These are phyloP conservation scores for Paguma larvata DNA, from an alignment of 2,797 vertebrate species.

Conservation along the genomic window DNA sequence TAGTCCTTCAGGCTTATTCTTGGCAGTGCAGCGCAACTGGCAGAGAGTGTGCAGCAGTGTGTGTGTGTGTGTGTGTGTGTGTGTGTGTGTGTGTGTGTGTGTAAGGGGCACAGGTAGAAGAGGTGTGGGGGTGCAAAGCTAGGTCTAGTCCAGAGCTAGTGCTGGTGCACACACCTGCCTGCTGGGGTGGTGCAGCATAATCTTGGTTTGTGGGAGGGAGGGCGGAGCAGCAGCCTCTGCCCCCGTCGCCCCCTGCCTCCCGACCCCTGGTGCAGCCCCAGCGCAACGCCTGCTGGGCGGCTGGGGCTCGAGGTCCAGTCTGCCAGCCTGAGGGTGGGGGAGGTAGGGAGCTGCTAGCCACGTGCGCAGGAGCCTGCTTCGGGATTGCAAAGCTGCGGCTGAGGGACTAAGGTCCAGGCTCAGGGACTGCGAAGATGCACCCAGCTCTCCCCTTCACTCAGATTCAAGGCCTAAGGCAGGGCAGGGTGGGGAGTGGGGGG, in stretches of 20 bases:
- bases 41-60: neutral
- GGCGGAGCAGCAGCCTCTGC: fast-evolving
- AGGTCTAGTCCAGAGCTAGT: neutral
- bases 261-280: neutral
- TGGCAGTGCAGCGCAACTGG: neutral
- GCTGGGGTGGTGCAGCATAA: fast-evolving
- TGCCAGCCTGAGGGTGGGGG: neutral
- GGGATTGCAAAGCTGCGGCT: neutral
- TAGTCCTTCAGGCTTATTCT: neutral
- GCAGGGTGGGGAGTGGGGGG: no score
- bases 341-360: neutral
- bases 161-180: fast-evolving
- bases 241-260: fast-evolving
- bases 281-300: neutral
- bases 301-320: fast-evolving
- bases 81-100: neutral
- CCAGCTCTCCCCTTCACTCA: neutral
- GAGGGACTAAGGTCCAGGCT: neutral
- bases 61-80: neutral
- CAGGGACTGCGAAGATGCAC: neutral
- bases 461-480: neutral
- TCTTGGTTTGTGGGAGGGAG: neutral
- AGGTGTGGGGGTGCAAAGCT: neutral
- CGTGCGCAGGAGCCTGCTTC: neutral
- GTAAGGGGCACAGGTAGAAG: neutral